A percentile compares a stretch with the other conserved stretches of the same genome.
phyloP scores from a whole-genome alignment of 2,113 vertebrate species.

The Halcyon malimbica region DNA sequence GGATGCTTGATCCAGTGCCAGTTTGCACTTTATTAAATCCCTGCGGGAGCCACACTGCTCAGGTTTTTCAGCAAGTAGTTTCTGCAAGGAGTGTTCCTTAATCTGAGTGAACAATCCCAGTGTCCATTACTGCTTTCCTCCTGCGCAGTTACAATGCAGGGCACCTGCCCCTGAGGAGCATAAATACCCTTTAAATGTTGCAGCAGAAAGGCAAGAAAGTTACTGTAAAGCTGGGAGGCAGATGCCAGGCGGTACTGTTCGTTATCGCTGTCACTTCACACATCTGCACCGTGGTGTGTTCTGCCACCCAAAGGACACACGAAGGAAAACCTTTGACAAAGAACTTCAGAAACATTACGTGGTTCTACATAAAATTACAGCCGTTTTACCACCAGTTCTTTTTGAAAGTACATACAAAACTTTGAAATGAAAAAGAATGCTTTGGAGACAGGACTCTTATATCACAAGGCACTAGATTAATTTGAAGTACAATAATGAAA shows the following conservation, averaged over 20 bases:
- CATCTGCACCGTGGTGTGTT: neutral
- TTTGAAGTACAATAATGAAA: neutral
- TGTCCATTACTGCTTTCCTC: neutral
- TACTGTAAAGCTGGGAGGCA: neutral
- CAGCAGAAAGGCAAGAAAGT: neutral
- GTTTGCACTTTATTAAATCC: neutral
- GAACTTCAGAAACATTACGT: neutral
- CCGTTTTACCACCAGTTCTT: neutral
- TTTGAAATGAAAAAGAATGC: neutral
- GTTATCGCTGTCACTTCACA: accelerated
- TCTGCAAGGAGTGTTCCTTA: too few species aligned
- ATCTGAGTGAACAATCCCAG: accelerated
- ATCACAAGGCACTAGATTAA: neutral
- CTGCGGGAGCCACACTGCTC: neutral
- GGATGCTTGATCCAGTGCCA: too few species aligned
- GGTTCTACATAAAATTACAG: neutral
- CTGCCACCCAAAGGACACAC: slow-evolving; percentile 71
- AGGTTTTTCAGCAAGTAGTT: too few species aligned
- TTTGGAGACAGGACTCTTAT: neutral
- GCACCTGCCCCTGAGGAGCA: neutral
- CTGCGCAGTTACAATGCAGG: neutral
- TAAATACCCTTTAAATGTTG: neutral
- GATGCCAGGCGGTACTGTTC: accelerated
- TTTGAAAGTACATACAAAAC: neutral
- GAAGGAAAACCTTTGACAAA: slow-evolving; percentile 15